These are phyloP conservation scores for Etheostoma perlongum DNA, from an alignment of 2,797 vertebrate species.

Conservation along the genomic window DNA sequence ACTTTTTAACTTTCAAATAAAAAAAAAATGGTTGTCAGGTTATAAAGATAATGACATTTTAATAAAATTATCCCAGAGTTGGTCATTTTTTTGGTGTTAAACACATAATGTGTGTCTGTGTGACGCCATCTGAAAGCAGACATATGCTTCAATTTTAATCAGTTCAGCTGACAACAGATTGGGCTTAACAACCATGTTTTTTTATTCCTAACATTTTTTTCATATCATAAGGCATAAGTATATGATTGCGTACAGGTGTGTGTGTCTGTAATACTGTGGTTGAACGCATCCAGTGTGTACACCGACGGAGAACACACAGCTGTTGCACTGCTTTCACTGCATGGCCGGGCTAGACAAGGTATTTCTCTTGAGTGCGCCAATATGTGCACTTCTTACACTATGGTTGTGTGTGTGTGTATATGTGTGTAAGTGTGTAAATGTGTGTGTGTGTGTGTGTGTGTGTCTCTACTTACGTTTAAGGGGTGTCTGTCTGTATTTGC, in stretches of 20 bases:
- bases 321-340: conserved; percentile 13
- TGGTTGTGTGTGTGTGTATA: conserved; percentile 2
- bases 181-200: not conserved
- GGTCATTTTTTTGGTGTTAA: conserved; percentile 21
- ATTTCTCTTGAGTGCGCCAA: conserved; percentile 15
- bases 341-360: not conserved
- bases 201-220: not conserved
- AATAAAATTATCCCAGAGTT: not conserved
- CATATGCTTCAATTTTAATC: conserved; percentile 10
- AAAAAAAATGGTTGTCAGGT: not conserved
- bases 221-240: not conserved
- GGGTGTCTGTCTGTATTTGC: conserved; percentile 30
- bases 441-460: not conserved
- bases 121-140: conserved; percentile 13
- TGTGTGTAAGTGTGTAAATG: not conserved
- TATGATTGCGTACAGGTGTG: not conserved
- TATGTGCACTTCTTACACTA: not conserved
- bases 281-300: conserved; percentile 8
- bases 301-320: conserved; percentile 9
- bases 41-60: not conserved
- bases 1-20: not conserved
- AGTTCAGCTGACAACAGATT: conserved; percentile 17
- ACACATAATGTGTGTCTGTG: conserved; percentile 1
- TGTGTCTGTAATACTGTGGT: not conserved
- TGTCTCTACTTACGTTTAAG: not conserved